Percentiles rank a stretch among this genome's conserved stretches.
Evolutionary conservation across 2,888 invertebrate genomes (phyloP).

Genomic region (Steromphala cineraria): DNA sequence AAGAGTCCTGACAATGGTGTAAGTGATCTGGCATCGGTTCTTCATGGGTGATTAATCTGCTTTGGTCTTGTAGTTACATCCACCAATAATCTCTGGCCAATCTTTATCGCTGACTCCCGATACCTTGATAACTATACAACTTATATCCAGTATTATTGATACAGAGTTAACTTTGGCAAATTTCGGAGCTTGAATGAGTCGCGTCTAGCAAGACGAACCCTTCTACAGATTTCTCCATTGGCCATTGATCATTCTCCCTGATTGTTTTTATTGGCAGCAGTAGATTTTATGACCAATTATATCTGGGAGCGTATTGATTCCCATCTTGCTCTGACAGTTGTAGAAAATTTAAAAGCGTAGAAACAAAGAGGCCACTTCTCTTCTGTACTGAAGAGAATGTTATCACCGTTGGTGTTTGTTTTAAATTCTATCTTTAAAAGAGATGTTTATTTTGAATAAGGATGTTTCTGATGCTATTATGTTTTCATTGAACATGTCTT

Average conservation of each 20-base stretch:
- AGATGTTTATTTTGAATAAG: too few species aligned
- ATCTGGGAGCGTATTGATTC: background rate
- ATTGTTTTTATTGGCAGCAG: slow-evolving; percentile 5
- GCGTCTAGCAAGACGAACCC: background rate
- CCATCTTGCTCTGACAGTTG: background rate
- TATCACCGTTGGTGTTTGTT: too few species aligned
- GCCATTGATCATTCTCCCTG: background rate
- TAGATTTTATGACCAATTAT: slow-evolving; percentile 8
- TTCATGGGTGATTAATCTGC: background rate
- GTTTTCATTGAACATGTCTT: too few species aligned
- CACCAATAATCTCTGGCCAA: background rate
- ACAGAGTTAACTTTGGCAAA: background rate
- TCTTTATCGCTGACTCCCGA: background rate
- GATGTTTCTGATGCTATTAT: too few species aligned
- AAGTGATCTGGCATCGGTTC: background rate
- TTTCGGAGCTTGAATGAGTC: background rate
- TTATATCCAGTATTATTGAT: background rate
- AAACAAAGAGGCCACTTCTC: background rate
- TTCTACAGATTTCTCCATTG: background rate
- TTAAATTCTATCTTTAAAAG: too few species aligned
- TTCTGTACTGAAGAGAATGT: background rate
- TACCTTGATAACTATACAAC: background rate
- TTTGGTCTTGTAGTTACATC: background rate
- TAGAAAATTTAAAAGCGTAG: slow-evolving; percentile 1
- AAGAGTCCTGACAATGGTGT: background rate